Evolutionary conservation across 2,888 invertebrate genomes (phyloP).

Genomic region (Drosophila aldrichi): DNA sequence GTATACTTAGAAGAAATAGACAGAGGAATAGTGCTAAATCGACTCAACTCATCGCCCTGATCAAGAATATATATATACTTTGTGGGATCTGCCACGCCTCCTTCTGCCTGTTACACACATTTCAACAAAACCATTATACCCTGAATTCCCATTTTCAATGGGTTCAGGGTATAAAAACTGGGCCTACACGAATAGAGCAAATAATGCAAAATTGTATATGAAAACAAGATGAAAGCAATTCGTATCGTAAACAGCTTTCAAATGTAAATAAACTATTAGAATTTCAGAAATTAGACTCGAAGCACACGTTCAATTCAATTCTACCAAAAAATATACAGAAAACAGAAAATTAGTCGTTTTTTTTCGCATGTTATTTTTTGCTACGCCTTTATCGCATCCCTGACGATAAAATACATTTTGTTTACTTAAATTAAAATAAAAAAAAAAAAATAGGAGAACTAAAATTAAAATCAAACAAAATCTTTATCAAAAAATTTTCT

Average conservation of each 20-base stretch:
- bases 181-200: conserved; percentile 10
- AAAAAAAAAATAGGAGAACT: conserved; percentile 6
- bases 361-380: not conserved
- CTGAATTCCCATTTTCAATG: no score
- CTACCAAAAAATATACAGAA: not conserved
- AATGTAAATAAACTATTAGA: conserved; percentile 45
- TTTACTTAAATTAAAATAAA: conserved; percentile 15
- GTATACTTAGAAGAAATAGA: no score
- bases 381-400: conserved; percentile 23
- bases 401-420: conserved; percentile 21
- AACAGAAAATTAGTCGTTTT: not conserved
- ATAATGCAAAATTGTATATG: conserved; percentile 25
- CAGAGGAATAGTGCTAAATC: no score
- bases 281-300: conserved; percentile 13
- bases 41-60: no score
- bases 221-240: conserved; percentile 35
- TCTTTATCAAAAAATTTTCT: conserved; percentile 12
- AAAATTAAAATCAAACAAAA: conserved; percentile 8
- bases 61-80: no score
- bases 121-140: no score
- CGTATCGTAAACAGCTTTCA: conserved; percentile 34
- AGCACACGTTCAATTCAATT: conserved; percentile 3
- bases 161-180: no score
- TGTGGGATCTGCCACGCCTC: no score
- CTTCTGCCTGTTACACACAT: no score